Evolutionary conservation across 2,113 vertebrate species (phyloP).

Genomic region (Corydoras sp.): DNA sequence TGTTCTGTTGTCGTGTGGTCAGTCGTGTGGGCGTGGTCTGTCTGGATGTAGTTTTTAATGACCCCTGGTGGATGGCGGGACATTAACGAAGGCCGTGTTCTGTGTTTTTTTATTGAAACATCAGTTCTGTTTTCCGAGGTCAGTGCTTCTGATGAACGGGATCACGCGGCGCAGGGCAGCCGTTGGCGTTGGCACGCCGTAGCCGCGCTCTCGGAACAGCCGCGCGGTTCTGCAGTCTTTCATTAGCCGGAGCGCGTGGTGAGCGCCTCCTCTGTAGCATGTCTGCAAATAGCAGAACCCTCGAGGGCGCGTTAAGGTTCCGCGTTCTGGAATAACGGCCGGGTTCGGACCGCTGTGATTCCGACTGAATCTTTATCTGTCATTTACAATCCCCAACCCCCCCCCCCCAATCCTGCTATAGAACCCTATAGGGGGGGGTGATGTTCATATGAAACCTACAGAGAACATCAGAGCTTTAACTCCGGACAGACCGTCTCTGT

Average conservation of each 20-base stretch:
- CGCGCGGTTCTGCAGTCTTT: slow-evolving; percentile 2
- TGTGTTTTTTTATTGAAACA: slow-evolving; percentile 15
- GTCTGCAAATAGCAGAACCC: slow-evolving; percentile 35
- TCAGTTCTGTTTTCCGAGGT: slow-evolving; percentile 10
- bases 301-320: slow-evolving; percentile 13
- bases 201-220: too few relatives aligned
- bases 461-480: too few relatives aligned
- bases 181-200: neutral
- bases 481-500: too few relatives aligned
- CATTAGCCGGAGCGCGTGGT: slow-evolving; percentile 7
- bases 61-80: slow-evolving; percentile 6
- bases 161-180: neutral
- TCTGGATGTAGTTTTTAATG: slow-evolving; percentile 3
- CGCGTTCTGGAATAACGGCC: slow-evolving; percentile 41
- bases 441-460: too few relatives aligned
- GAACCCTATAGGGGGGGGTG: too few relatives aligned
- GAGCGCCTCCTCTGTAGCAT: slow-evolving; percentile 4
- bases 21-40: neutral
- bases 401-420: too few relatives aligned
- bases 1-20: too few relatives aligned
- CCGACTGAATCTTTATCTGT: slow-evolving; percentile 35
- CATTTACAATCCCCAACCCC: slow-evolving; percentile 34
- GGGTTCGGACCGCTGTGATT: slow-evolving; percentile 32
- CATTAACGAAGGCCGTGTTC: slow-evolving; percentile 19
- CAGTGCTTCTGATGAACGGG: neutral